Percentiles rank a stretch among this genome's conserved stretches.
These are phyloP conservation scores for Cheilinus undulatus DNA, from an alignment of 2,113 vertebrate species.

Conservation along the genomic window DNA sequence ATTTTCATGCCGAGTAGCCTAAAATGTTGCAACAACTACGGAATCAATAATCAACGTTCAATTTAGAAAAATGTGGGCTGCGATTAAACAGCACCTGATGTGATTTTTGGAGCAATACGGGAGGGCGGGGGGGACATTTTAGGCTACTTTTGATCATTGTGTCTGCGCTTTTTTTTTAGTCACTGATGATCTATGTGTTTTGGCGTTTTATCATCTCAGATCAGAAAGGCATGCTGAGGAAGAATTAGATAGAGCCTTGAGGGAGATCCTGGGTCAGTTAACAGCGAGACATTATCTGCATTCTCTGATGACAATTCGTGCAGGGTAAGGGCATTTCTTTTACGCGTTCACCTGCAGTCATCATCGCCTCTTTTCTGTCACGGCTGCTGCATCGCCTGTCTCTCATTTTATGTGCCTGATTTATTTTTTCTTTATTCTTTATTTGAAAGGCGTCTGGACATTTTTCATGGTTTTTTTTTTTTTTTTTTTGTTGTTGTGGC, in stretches of 20 bases:
- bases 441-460: conserved; percentile 10
- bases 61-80: neutral
- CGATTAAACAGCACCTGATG: conserved; percentile 20
- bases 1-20: conserved; percentile 72
- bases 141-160: conserved; percentile 74
- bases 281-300: conserved; percentile 95
- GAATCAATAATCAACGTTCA: neutral
- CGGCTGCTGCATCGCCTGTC: conserved; percentile 67
- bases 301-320: conserved; percentile 91
- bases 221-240: conserved; percentile 90
- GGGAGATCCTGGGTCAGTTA: conserved; percentile 93
- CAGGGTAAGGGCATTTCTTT: conserved; percentile 91
- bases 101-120: conserved; percentile 13
- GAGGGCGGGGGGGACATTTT: conserved; percentile 63
- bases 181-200: conserved; percentile 83
- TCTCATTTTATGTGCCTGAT: conserved; percentile 41
- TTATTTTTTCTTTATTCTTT: neutral
- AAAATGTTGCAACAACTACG: conserved; percentile 60
- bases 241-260: conserved; percentile 96
- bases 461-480: conserved; percentile 13
- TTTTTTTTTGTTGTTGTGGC: conserved; percentile 39
- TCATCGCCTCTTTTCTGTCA: conserved; percentile 43
- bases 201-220: conserved; percentile 87
- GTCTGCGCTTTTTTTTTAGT: conserved; percentile 69
- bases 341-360: conserved; percentile 80